Base-by-base conservation (phyloP, 2,888 invertebrate species). In the Spialia ferax region DNA sequence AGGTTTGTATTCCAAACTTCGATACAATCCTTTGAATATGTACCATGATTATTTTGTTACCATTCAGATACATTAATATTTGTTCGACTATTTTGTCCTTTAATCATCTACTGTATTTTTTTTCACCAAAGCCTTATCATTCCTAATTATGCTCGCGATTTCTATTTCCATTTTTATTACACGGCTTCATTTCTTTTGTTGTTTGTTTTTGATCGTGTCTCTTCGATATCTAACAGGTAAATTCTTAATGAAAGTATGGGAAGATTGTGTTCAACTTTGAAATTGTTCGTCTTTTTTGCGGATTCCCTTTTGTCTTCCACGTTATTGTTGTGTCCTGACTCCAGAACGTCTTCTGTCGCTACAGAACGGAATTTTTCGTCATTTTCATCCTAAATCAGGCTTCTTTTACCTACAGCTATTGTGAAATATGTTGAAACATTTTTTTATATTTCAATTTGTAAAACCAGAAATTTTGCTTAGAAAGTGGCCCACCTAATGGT, bases 91-190 rank as follows among this genome's bases (percentile, higher is more conserved):
- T 7, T 42, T 7, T 5, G 15, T 42, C 6, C 82, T 77, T n/a
- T n/a, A n/a, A n/a, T n/a, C n/a, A n/a, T n/a, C 75, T 74, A 82
- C 83, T 83, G 81, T 83, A 74, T 76, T 80, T 82, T 83, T 84
- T 83, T 82, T 84, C 80, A 78, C 81, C 69, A 82, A 87, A 88
- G 84, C 86, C 86, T 79, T 88, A 86, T 88, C 86, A 85, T 83
- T 87, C 79, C 83, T 89, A 87, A 89, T 91, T 88, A 88, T 82
- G 80, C 79, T 76, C 82, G 79, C 79, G 78, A 80, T 84, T 83
- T 80, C 77, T 76, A 75, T 83, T 80, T 78, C 76, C 78, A 73
- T 74, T 80, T 78, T 84, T 78, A 45, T 60, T 48, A 56, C 81
- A 78, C 71, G 87, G 84, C 78, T 86, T 87, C 84, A 75, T 79